Conservation (phyloP, 1,140 invertebrate species). For the Drosophila elegans region DNA sequence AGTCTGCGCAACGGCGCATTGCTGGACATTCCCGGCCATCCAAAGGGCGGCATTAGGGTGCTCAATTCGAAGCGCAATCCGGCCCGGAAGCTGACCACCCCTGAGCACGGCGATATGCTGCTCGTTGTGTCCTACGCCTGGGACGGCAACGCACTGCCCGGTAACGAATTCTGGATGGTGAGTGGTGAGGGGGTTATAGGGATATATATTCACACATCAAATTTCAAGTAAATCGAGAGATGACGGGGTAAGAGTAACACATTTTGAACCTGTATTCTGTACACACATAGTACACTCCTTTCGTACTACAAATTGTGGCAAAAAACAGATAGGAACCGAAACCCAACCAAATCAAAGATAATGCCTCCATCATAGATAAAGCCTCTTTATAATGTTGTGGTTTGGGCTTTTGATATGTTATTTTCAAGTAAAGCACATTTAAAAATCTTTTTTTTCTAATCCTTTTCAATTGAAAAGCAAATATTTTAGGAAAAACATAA, state of each 20-base stretch:
- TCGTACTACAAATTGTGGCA: too few relatives aligned
- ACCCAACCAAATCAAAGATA: too few relatives aligned
- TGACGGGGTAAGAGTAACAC: too few relatives aligned
- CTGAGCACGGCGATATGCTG: constrained; percentile 53
- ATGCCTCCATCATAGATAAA: background rate
- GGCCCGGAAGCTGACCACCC: constrained; percentile 43
- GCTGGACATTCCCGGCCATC: constrained; percentile 52
- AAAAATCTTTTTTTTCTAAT: too few relatives aligned
- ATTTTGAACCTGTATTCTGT: too few relatives aligned
- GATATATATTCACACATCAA: too few relatives aligned
- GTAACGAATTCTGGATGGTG: constrained; percentile 87
- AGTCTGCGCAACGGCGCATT: constrained; percentile 54
- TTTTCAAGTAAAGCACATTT: too few relatives aligned
- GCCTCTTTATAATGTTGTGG: background rate
- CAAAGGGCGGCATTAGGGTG: constrained; percentile 62
- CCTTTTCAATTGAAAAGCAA: too few relatives aligned
- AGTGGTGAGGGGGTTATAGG: background rate
- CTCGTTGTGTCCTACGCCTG: constrained; percentile 89
- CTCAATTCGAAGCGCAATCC: constrained; percentile 77
- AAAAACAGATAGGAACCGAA: too few relatives aligned
- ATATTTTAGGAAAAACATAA: too few relatives aligned
- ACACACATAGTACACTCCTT: too few relatives aligned
- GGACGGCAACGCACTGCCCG: constrained; percentile 89
- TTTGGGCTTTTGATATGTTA: background rate
- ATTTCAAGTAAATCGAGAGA: too few relatives aligned